Conservation (phyloP, 2,888 invertebrate species). For the Limenitis camilla region DNA sequence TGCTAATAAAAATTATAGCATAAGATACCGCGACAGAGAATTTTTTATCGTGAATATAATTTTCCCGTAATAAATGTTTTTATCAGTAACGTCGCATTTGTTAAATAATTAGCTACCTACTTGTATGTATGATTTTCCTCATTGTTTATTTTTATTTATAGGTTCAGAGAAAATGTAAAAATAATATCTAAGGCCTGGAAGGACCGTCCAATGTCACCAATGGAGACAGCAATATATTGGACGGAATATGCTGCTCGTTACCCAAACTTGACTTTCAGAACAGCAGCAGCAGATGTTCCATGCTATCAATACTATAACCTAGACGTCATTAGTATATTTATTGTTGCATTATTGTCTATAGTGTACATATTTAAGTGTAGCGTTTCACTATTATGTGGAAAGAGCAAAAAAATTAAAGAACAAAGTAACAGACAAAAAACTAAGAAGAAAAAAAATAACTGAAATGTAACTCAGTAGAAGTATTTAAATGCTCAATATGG, state of each 20-base stretch:
- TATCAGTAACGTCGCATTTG: too few species aligned
- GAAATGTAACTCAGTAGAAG: slow-evolving; percentile 15
- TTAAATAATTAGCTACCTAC: too few species aligned
- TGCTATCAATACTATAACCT: slow-evolving; percentile 68
- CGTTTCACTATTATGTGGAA: slow-evolving; percentile 22
- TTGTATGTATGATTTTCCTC: too few species aligned
- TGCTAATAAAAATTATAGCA: too few species aligned
- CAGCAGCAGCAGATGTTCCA: slow-evolving; percentile 71
- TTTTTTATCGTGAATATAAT: too few species aligned
- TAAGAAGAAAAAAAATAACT: slow-evolving; percentile 25
- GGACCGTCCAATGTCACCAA: slow-evolving; percentile 73
- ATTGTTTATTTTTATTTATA: slow-evolving; percentile 40
- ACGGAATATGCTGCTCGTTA: slow-evolving; percentile 76
- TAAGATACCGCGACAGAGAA: too few species aligned
- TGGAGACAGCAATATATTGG: slow-evolving; percentile 78
- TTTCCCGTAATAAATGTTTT: too few species aligned
- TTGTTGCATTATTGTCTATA: slow-evolving; percentile 5
- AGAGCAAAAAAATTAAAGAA: slow-evolving; percentile 11
- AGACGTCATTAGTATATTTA: slow-evolving; percentile 34
- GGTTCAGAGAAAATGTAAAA: slow-evolving; percentile 58
- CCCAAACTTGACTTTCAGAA: slow-evolving; percentile 59
- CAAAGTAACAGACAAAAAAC: slow-evolving; percentile 13
- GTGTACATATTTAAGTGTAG: slow-evolving; percentile 23
- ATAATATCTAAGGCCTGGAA: slow-evolving; percentile 70
- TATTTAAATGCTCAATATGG: slow-evolving; percentile 1